Conservation (phyloP, 2,113 vertebrate genomes). For the Hymenochirus boettgeri region DNA sequence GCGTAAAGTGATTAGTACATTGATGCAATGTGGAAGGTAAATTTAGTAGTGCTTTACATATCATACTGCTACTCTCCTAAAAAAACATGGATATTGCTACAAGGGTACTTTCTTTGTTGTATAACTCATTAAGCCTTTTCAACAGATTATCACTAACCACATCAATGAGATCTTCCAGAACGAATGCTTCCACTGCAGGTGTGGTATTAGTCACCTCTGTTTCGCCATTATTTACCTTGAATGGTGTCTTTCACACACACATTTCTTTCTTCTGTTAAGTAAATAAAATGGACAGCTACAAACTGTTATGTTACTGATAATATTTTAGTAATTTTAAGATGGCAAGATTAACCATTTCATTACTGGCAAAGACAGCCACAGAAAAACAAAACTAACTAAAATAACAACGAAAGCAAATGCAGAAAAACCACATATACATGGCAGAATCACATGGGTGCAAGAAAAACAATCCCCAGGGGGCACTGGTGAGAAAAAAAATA, state of each 20-base stretch:
- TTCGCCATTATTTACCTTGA: conserved; percentile 16
- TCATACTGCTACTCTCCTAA: not conserved
- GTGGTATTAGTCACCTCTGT: conserved; percentile 6
- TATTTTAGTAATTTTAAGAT: too few species aligned
- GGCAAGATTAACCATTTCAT: too few species aligned
- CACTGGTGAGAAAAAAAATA: too few species aligned
- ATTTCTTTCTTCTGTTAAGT: conserved; percentile 7
- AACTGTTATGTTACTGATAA: conserved; percentile 33
- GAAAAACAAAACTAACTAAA: too few species aligned
- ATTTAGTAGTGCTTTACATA: too few species aligned
- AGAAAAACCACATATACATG: too few species aligned
- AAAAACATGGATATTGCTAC: not conserved
- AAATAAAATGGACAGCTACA: conserved; percentile 19
- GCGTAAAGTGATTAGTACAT: too few species aligned
- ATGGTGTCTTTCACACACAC: conserved; percentile 12
- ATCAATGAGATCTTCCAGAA: conserved; percentile 21
- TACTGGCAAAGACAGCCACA: too few species aligned
- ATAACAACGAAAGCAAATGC: too few species aligned
- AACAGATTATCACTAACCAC: conserved; percentile 8
- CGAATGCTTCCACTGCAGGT: conserved; percentile 8
- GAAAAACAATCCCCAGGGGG: too few species aligned
- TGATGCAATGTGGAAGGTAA: too few species aligned
- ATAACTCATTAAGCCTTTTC: not conserved
- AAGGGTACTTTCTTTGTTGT: not conserved
- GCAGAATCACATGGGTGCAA: too few species aligned